Base-by-base conservation (phyloP, 2,888 invertebrate genomes). In the Parnassius glacialis region DNA sequence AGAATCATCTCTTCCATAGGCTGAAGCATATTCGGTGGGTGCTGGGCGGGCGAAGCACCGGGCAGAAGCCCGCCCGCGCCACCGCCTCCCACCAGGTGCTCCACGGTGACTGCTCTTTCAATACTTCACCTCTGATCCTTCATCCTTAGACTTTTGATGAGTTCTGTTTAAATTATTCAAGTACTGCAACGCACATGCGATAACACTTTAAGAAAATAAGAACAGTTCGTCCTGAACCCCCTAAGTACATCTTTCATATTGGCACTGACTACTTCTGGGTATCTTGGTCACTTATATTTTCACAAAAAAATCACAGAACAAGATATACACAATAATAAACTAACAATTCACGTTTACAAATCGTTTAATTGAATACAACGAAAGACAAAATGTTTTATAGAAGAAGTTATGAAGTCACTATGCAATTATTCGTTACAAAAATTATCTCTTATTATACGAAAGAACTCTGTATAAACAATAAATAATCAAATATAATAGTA, bases 41-140 rank as follows among this genome's bases (percentile, higher is more conserved):
- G 92, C 73, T 92, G 92, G 74, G 91, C 90, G 74, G 92, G 92
- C 79, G 93, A 92, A 80, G 90, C 90, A 83, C 92, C 90, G 89
- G 94, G 94, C 91, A 93, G 92, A 91, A 93, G 88, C 87, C 93
- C 92, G 90, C 94, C 93, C 92, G 94, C 92, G 84, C 94, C 90
- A 86, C 94, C 94, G 92, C 94, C 94, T 93, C 94, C 94, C 93
- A 95, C 95, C 92, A 94, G 93, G 92, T 95, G 95, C 94, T 94
- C 95, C 94, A 95, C 95, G 90, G 92, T 92, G 93, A 70, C 74
- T 74, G 72, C 68, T 74, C 68, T 67, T 57, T 54, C 51, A 34
- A 54, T 62, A 58, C 74, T 79, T 87, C 78, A 89, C 81, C 83
- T 84, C 69, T 76, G 76, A 69, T 79, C 80, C 75, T 72, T 77